Percentiles rank a stretch among this genome's conserved stretches.
phyloP scores from a whole-genome alignment of 2,113 vertebrate species.

The Tricholaema leucomelas region DNA sequence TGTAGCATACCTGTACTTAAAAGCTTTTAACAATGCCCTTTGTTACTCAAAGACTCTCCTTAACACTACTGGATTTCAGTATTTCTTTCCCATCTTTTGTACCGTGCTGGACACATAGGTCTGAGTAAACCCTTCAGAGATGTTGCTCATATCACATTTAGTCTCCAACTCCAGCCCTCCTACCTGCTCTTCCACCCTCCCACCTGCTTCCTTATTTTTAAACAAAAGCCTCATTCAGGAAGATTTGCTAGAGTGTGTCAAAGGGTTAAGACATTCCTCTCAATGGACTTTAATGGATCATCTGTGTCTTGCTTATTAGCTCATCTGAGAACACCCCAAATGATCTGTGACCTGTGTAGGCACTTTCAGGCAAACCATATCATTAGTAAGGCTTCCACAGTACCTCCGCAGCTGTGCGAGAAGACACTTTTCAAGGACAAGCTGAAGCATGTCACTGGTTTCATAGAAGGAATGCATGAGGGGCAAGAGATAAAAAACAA shows the following conservation, averaged over 20 bases:
- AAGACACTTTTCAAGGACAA: background rate
- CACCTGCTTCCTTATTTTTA: background rate
- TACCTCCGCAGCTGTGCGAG: background rate
- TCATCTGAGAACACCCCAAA: conserved; percentile 13
- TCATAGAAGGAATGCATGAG: background rate
- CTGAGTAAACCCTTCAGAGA: background rate
- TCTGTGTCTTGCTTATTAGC: background rate
- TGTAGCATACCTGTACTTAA: background rate
- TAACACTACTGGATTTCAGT: background rate
- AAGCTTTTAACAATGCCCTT: background rate
- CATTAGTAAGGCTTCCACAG: conserved; percentile 8
- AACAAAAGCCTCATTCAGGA: background rate
- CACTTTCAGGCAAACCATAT: conserved; percentile 9
- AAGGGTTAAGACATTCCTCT: background rate
- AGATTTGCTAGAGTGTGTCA: background rate
- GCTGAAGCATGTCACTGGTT: background rate
- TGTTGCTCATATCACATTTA: background rate
- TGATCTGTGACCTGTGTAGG: conserved; percentile 26
- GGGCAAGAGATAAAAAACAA: background rate
- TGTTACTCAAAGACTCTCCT: background rate
- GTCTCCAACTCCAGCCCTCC: background rate
- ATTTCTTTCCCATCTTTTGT: background rate
- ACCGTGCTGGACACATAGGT: background rate
- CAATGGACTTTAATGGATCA: background rate
- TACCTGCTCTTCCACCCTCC: background rate